Conservation (phyloP, 2,888 invertebrate species). For the Clitarchus hookeri region DNA sequence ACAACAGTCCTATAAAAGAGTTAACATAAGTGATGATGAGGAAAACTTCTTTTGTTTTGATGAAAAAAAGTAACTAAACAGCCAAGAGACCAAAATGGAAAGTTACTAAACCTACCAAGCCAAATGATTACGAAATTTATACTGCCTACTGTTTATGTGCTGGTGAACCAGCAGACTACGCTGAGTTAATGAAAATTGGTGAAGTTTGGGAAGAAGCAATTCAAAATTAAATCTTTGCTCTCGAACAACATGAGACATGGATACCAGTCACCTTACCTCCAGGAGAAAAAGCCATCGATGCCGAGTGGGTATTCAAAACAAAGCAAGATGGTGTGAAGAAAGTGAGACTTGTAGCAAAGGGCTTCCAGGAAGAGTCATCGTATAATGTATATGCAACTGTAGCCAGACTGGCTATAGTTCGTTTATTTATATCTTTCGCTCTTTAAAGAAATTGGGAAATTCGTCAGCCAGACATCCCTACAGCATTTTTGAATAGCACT, state of each 20-base stretch:
- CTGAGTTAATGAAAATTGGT: not conserved
- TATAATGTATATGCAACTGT: not conserved
- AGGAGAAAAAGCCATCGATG: not conserved
- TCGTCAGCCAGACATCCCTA: not conserved
- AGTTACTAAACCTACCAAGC: not conserved
- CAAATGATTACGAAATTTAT: not conserved
- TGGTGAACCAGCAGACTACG: constrained; percentile 7
- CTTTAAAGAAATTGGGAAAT: too few species aligned
- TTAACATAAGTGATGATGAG: not conserved
- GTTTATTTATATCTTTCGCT: too few species aligned
- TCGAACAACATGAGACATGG: not conserved
- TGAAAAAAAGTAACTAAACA: not conserved
- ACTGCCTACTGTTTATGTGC: not conserved
- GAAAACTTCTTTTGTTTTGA: not conserved
- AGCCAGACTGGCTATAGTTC: not conserved
- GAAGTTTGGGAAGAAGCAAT: not conserved
- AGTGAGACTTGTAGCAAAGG: not conserved
- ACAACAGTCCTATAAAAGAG: not conserved
- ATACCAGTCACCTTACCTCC: not conserved
- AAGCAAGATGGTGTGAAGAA: constrained; percentile 1
- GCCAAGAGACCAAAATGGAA: not conserved
- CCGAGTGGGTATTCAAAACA: not conserved
- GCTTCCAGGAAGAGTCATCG: not conserved
- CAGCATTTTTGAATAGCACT: not conserved
- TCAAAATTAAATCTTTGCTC: not conserved